Base-by-base conservation (phyloP, 2,113 vertebrate species). In the Pygoscelis adeliae region DNA sequence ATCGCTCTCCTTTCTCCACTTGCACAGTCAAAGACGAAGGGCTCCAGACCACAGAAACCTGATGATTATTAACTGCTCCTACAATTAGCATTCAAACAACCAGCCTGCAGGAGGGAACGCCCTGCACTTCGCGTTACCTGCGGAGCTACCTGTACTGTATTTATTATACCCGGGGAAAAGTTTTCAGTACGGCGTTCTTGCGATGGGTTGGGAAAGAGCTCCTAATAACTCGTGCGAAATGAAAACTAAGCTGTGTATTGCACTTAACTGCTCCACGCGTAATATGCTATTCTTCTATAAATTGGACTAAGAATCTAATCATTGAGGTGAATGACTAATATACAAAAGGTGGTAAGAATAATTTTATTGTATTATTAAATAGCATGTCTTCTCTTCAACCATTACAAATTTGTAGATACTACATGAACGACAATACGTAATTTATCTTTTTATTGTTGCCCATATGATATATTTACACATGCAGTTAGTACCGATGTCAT, bases 361-460 rank as follows among this genome's bases (percentile, higher is more conserved):
- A 76, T 99, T 99, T 99, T 99, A 99, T 99, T 99, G 98, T 98
- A 98, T 99, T 99, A 99, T 98, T 99, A 98, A 99, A 98, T 98
- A 98, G 97, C 98, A 98, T 98, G 97, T 98, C 93, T 98, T 98
- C 98, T 97, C 73, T 97, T 98, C 96, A 98, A 98, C 98, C 97
- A 94, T 98, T 98, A 99, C 98, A 99, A 98, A 99, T 98, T 67
- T 98, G 98, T 98, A 98, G 98, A 99, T 96, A 98, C 98, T 98
- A 98, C 97, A 98, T 98, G 96, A 98, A 97, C 96, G 98, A 98
- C 98, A 98, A 98, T 98, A 98, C 98, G 98, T 98, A 98, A 97
- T 98, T 98, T 98, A 97, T 98, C 98, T 96, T 97, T 97, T 98
- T 95, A 96, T 96, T 87, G 93, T 97, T 98, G 97, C 87, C 92